Evolutionary conservation across 2,888 invertebrate genomes (phyloP).

Genomic region (Gandaritis pyraliata): DNA sequence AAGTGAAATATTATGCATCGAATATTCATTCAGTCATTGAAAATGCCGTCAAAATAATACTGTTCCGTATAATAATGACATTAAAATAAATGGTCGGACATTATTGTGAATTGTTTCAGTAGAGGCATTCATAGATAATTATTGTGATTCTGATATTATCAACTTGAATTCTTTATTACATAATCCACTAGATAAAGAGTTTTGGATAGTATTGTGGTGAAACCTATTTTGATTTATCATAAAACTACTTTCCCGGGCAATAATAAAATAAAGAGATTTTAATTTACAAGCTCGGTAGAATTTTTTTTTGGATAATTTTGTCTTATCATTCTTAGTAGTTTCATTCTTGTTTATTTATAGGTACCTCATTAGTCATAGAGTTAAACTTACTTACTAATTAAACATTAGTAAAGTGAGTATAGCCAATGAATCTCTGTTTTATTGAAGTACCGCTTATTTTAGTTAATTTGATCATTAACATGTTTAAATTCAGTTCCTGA

Average conservation of each 20-base stretch:
- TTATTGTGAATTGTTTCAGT: conserved; percentile 12
- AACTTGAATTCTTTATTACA: neutral
- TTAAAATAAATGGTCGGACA: conserved; percentile 8
- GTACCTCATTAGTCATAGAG: too few relatives aligned
- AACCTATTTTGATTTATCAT: neutral
- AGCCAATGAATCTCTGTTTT: too few relatives aligned
- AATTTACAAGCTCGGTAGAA: too few relatives aligned
- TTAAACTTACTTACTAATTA: too few relatives aligned
- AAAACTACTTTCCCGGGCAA: too few relatives aligned
- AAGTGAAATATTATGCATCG: conserved; percentile 2
- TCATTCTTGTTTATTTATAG: too few relatives aligned
- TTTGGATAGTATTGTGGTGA: neutral
- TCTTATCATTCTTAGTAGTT: too few relatives aligned
- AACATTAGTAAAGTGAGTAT: too few relatives aligned
- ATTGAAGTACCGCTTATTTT: too few relatives aligned
- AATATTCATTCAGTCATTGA: conserved; percentile 9
- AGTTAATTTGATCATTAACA: too few relatives aligned
- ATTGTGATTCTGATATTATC: conserved; percentile 4
- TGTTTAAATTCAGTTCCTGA: neutral
- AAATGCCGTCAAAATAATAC: conserved; percentile 11
- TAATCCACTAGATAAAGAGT: neutral
- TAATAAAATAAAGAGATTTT: too few relatives aligned
- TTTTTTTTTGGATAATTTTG: too few relatives aligned
- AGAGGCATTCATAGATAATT: conserved; percentile 11
- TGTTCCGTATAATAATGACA: conserved; percentile 15